Base-by-base conservation (phyloP, 2,888 invertebrate genomes). In the Idaea dimidiata region DNA sequence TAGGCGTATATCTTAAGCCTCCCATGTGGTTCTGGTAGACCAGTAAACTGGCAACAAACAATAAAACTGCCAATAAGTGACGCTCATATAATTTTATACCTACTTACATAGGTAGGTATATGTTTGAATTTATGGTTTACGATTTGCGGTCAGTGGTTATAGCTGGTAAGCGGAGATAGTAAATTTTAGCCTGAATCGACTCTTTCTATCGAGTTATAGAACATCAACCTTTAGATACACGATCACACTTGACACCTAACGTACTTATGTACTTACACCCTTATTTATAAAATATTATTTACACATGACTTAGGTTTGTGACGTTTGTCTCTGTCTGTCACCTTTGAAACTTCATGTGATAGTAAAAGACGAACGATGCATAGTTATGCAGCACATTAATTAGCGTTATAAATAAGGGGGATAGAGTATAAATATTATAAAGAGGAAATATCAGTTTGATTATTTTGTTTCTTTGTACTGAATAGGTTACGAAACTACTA, bases 61-160 rank as follows among this genome's bases (percentile, higher is more conserved):
- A 69, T 71, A 73, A 72, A 66, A 62, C 57, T 61, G 59, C 61
- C 65, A 66, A 61, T 62, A 66, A 64, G 61, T 67, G 62, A 61
- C 63, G 60, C 64, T 56, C 63, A 60, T 69, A 73, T 73, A 71
- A 66, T 68, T 73, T 72, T 72, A 74, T 66, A 62, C 56, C 57
- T 59, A 43, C 43, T 43, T 43, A n/a, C n/a, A n/a, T n/a, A n/a
- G n/a, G n/a, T n/a, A 24, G 24, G 24, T 24, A 43, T 43, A 43
- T 8, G 43, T 53, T 57, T 61, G 63, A 59, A 63, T 64, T 59
- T 62, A 53, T 59, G 17, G 57, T 58, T 64, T 62, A 63, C 59
- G 66, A 54, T 61, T 55, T 43, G 43, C 43, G 43, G 43, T 43
- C 43, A 43, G 43, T 43, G 43, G 43, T 43, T 43, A 43, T 43